phyloP scores from a whole-genome alignment of 2,113 vertebrate genomes.

The Gnathonemus echidnorhynchus region DNA sequence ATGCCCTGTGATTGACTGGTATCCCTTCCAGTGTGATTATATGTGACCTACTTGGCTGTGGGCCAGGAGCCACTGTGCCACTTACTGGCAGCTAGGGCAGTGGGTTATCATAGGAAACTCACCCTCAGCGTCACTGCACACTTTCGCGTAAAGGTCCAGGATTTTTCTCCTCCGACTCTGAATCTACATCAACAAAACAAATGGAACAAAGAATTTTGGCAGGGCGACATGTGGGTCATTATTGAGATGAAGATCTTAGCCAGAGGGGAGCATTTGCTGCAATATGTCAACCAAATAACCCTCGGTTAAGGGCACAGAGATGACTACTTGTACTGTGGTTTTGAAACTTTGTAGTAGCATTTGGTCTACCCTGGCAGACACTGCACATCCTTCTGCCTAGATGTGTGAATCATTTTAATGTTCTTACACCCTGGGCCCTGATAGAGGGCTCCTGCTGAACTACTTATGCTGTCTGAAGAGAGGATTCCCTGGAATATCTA shows the following conservation, averaged over 20 bases:
- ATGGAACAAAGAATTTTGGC: not conserved
- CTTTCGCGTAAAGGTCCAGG: conserved; percentile 81
- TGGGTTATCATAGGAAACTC: conserved; percentile 20
- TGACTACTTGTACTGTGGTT: not conserved
- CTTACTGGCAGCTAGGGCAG: not conserved
- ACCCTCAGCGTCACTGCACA: conserved; percentile 88
- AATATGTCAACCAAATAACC: not conserved
- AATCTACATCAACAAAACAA: conserved; percentile 61
- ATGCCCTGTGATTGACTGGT: not conserved
- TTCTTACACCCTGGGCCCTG: not conserved
- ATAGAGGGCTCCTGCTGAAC: not conserved
- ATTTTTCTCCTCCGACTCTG: conserved; percentile 97
- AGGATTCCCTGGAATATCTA: not conserved
- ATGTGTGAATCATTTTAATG: not conserved
- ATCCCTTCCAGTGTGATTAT: not conserved
- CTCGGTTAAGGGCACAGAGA: not conserved
- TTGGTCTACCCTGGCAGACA: not conserved
- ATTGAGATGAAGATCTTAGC: not conserved
- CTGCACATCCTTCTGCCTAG: not conserved
- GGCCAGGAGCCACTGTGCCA: not conserved
- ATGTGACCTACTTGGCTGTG: not conserved
- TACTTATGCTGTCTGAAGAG: not conserved
- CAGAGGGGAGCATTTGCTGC: not conserved
- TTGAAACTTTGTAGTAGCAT: not conserved
- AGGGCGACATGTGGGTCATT: not conserved